Percentiles rank a stretch among this genome's conserved stretches.
These are phyloP conservation scores for Rousettus leschenaultii DNA, from an alignment of 2,113 vertebrate genomes.

Conservation along the genomic window DNA sequence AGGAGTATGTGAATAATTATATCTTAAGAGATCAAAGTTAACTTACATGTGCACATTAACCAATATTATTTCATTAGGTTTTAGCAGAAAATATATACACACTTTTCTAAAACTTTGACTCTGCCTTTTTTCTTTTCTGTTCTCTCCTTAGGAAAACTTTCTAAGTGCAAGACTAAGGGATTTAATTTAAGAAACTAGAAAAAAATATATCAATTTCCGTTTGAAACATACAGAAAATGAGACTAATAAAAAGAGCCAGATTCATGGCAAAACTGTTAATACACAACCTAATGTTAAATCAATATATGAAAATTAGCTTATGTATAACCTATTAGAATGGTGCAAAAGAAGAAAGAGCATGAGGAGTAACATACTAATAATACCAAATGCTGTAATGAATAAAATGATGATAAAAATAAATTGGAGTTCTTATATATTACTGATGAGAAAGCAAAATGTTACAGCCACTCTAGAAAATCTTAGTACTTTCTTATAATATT, in stretches of 20 bases:
- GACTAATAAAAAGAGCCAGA: neutral
- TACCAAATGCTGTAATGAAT: neutral
- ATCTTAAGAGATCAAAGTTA: neutral
- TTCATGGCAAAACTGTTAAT: neutral
- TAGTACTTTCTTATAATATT: neutral
- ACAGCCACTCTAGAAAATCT: neutral
- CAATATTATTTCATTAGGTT: neutral
- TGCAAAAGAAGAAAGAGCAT: neutral
- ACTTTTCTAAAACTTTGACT: neutral
- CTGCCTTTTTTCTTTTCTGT: neutral
- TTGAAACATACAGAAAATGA: neutral
- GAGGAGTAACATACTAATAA: too few relatives aligned
- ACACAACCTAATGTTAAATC: neutral
- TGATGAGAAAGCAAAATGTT: neutral
- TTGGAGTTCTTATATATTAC: neutral
- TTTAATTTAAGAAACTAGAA: neutral
- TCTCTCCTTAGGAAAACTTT: neutral
- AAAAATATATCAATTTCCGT: neutral
- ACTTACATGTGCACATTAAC: neutral
- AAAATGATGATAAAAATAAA: neutral
- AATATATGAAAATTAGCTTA: neutral
- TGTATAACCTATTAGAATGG: neutral
- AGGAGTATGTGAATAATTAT: neutral
- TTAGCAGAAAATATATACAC: neutral
- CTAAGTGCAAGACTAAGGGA: neutral